phyloP scores from a whole-genome alignment of 1,140 invertebrate species.

The Formica selysi region DNA sequence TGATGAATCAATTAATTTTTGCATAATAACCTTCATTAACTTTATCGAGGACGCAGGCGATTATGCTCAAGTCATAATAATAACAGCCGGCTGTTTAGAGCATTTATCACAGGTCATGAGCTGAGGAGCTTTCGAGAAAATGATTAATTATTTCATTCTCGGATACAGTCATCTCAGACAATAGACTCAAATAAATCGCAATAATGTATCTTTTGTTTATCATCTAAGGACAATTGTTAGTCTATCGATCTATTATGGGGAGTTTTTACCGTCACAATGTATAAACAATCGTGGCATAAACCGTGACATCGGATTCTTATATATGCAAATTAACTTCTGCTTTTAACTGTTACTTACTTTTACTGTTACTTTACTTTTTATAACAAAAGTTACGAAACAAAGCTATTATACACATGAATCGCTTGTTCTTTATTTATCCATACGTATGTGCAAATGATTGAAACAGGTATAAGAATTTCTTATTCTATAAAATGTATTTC shows the following conservation, averaged over 20 bases:
- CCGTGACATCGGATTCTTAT: neutral
- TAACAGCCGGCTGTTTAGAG: neutral
- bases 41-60: neutral
- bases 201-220: neutral
- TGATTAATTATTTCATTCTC: constrained; percentile 24
- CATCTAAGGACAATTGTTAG: constrained; percentile 15
- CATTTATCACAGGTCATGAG: constrained; percentile 37
- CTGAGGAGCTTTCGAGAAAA: neutral
- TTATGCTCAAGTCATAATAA: constrained; percentile 11
- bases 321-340: neutral
- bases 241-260: neutral
- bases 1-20: neutral
- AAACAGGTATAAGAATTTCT: neutral
- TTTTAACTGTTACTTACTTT: neutral
- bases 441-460: neutral
- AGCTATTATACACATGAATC: neutral
- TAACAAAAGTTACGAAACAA: neutral
- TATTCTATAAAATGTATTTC: neutral
- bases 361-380: neutral
- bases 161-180: neutral
- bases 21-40: neutral
- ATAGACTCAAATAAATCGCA: constrained; percentile 22
- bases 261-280: constrained; percentile 1
- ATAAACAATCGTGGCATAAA: neutral
- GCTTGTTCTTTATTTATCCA: neutral